Percentiles rank a stretch among this genome's conserved stretches.
These are phyloP conservation scores for Limnephilus rhombicus DNA, from an alignment of 2,888 invertebrate genomes.

Conservation along the genomic window DNA sequence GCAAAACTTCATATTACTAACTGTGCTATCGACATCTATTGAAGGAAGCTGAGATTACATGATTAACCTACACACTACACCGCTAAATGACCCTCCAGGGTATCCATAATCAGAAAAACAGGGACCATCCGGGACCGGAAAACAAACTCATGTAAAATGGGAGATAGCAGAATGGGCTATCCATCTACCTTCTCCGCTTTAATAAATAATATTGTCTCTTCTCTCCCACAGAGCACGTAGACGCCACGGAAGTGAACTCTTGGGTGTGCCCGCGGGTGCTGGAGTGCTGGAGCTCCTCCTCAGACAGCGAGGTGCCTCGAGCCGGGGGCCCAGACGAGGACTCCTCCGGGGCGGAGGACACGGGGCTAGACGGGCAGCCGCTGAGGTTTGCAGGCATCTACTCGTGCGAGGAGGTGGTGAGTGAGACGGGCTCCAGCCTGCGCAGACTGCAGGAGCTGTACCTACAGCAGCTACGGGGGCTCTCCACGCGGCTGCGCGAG, in stretches of 20 bases:
- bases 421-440: constrained; percentile 86
- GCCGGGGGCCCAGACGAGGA: constrained; percentile 68
- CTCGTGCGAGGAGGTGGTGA: constrained; percentile 92
- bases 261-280: constrained; percentile 71
- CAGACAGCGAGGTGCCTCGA: constrained; percentile 72
- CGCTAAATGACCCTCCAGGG: too few relatives aligned
- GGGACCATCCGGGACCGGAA: too few relatives aligned
- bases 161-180: too few relatives aligned
- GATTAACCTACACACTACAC: too few relatives aligned
- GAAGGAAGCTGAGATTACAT: too few relatives aligned
- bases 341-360: constrained; percentile 71
- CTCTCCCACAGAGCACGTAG: constrained; percentile 72
- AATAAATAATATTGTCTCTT: too few relatives aligned
- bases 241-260: constrained; percentile 72
- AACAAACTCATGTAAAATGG: too few relatives aligned
- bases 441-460: constrained; percentile 89
- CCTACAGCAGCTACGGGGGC: constrained; percentile 87
- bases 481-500: constrained; percentile 85
- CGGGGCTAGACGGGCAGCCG: constrained; percentile 71
- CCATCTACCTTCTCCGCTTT: too few relatives aligned
- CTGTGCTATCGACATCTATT: too few relatives aligned
- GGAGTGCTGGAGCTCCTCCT: constrained; percentile 71
- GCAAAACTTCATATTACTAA: too few relatives aligned
- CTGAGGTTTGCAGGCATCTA: constrained; percentile 88
- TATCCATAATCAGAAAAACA: too few relatives aligned